phyloP scores from a whole-genome alignment of 2,113 vertebrate genomes.

The cat (Felis catus) region F.catus_Fca126_mat1.0 CM031419.1:213072001-213072500 shows the following conservation, averaged over 20 bases:
- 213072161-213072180: not conserved
- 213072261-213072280: not conserved
- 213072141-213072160: not conserved
- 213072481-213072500: too few species aligned
- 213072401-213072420: too few species aligned
- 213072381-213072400: too few species aligned
- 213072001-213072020: not conserved
- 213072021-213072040: not conserved
- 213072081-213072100: not conserved
- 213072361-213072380: not conserved
- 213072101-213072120: not conserved
- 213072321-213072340: not conserved
- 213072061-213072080: not conserved
- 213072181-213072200: not conserved
- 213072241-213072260: not conserved
- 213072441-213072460: too few species aligned
- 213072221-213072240: not conserved
- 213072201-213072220: not conserved
- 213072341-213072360: not conserved
- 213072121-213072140: too few species aligned
- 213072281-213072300: not conserved
- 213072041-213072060: not conserved
- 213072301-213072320: not conserved
- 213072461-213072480: too few species aligned
- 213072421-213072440: too few species aligned